Percentiles rank a stretch among this genome's conserved stretches.
Evolutionary conservation across 92 coral and sea anemone genomes (phyloP).

Genomic region (Galaxea fascicularis): DNA sequence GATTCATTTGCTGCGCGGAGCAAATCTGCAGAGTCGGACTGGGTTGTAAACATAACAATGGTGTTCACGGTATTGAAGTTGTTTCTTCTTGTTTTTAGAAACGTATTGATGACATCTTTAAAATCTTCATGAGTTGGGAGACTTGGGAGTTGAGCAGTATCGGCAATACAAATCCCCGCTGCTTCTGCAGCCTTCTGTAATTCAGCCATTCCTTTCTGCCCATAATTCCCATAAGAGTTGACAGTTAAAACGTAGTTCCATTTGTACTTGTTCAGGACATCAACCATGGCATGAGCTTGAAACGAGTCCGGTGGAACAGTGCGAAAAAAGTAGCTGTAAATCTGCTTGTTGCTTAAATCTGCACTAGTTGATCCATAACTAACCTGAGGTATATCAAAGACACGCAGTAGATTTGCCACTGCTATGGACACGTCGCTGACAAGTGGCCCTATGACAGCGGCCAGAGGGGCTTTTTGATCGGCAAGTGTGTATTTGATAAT

Average conservation of each 20-base stretch:
- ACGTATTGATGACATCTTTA: constrained; percentile 8
- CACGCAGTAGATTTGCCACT: constrained; percentile 90
- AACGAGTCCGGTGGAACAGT: constrained; percentile 95
- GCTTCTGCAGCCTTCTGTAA: constrained; percentile 55
- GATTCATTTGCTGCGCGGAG: constrained; percentile 74
- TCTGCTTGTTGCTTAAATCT: constrained; percentile 88
- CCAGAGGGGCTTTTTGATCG: constrained; percentile 52
- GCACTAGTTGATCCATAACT: constrained; percentile 94
- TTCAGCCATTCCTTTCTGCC: constrained; percentile 78
- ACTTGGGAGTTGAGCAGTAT: constrained; percentile 48
- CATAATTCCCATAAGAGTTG: constrained; percentile 86
- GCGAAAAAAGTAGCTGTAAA: constrained; percentile 84
- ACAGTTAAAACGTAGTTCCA: constrained; percentile 88
- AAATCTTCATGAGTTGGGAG: constrained; percentile 56
- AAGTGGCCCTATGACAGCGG: constrained; percentile 90
- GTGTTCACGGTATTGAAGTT: constrained; percentile 42
- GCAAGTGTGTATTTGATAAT: constrained; percentile 81
- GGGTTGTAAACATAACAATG: constrained; percentile 80
- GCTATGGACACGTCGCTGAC: constrained; percentile 92
- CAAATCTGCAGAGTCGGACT: constrained; percentile 83
- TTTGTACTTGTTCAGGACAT: constrained; percentile 69
- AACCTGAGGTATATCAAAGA: constrained; percentile 92
- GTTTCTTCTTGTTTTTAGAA: background rate
- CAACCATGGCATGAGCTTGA: constrained; percentile 93
- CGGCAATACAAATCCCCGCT: constrained; percentile 77